phyloP scores from a whole-genome alignment of 2,888 invertebrate genomes.

The Scaptomyza tumidula region DNA sequence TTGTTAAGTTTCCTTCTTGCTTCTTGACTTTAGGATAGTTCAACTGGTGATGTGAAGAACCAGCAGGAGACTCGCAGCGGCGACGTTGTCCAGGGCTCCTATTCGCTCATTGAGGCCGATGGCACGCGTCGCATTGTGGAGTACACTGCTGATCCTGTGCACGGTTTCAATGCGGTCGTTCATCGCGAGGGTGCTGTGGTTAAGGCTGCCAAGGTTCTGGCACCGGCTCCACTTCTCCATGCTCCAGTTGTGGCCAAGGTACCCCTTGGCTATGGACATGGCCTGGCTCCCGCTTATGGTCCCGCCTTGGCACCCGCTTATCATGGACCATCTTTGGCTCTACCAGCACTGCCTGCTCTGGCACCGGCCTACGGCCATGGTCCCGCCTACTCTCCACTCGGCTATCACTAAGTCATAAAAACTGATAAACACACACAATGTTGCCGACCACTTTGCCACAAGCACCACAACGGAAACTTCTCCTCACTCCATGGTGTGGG shows the following conservation, averaged over 20 bases:
- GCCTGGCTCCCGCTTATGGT: constrained; percentile 36
- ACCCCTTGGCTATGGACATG: constrained; percentile 55
- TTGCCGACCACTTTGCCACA: constrained; percentile 65
- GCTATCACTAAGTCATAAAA: constrained; percentile 68
- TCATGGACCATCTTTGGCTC: constrained; percentile 14
- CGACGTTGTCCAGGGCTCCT: constrained; percentile 86
- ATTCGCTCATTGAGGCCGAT: constrained; percentile 86
- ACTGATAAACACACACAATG: constrained; percentile 15
- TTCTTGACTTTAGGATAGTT: constrained; percentile 78
- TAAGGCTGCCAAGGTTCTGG: constrained; percentile 82
- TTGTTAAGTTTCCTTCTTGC: neutral
- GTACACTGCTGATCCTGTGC: constrained; percentile 86
- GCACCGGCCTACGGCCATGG: constrained; percentile 19
- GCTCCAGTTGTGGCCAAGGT: constrained; percentile 71
- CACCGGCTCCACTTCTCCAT: constrained; percentile 74
- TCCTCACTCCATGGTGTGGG: constrained; percentile 38
- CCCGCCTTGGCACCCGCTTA: constrained; percentile 47
- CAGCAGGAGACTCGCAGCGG: constrained; percentile 86
- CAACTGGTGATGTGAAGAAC: constrained; percentile 86
- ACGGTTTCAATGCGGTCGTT: constrained; percentile 87
- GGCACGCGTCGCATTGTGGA: constrained; percentile 86
- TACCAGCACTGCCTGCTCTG: constrained; percentile 34
- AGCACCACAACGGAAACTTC: constrained; percentile 42
- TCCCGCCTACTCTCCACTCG: constrained; percentile 53
- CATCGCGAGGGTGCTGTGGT: constrained; percentile 85